phyloP scores from a whole-genome alignment of 2,113 vertebrate species.

The Neolamprologus caudopunctatus region DNA sequence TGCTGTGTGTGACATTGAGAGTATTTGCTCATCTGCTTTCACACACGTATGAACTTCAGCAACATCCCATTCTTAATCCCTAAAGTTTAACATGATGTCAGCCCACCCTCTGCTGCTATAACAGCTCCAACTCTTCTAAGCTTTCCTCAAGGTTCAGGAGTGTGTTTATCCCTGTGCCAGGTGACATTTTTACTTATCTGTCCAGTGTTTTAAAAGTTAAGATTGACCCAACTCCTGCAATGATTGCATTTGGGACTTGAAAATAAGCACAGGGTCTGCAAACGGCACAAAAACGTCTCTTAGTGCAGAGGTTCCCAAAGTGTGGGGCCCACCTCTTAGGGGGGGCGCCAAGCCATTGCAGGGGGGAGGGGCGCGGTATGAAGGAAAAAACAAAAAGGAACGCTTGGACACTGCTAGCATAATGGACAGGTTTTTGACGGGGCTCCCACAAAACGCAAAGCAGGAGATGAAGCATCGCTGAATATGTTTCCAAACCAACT shows the following conservation, averaged over 20 bases:
- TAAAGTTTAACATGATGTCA: background rate
- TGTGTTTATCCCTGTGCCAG: background rate
- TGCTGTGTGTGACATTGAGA: background rate
- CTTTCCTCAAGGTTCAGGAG: background rate
- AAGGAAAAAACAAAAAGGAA: rapidly evolving
- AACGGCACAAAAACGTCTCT: rapidly evolving
- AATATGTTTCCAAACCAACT: background rate
- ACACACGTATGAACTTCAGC: background rate
- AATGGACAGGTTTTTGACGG: rapidly evolving
- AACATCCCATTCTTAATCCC: background rate
- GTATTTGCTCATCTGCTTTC: background rate
- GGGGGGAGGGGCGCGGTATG: background rate
- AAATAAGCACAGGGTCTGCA: background rate
- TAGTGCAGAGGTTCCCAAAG: rapidly evolving
- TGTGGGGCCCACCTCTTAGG: background rate
- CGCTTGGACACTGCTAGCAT: rapidly evolving
- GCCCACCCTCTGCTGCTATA: background rate
- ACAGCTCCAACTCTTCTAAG: background rate
- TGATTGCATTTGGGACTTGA: background rate
- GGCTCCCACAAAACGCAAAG: background rate
- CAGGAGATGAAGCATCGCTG: background rate
- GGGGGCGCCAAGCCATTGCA: background rate
- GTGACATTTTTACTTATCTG: background rate
- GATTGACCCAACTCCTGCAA: rapidly evolving
- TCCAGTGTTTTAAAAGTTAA: background rate